These are phyloP conservation scores for Scarus forsteni DNA, from an alignment of 2,797 vertebrate genomes.

Conservation along the genomic window DNA sequence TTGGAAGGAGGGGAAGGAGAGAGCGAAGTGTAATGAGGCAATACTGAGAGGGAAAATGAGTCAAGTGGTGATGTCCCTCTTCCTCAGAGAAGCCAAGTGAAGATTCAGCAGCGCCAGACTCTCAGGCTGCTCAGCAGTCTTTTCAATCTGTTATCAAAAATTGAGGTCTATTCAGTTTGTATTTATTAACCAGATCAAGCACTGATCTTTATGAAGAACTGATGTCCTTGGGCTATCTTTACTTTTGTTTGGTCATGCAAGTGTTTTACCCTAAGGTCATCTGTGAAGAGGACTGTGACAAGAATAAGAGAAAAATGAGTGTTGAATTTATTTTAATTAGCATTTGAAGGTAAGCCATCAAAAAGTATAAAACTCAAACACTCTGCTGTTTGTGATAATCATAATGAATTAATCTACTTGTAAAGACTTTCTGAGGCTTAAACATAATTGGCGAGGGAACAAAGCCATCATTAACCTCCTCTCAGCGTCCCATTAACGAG, in stretches of 20 bases:
- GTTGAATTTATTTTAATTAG: not conserved
- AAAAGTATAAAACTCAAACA: too few relatives aligned
- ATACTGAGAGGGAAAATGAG: constrained; percentile 20
- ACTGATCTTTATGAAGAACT: not conserved
- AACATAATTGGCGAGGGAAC: too few relatives aligned
- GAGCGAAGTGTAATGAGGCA: constrained; percentile 1
- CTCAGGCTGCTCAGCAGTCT: constrained; percentile 32
- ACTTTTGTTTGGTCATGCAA: not conserved
- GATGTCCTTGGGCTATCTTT: not conserved
- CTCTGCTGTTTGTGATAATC: too few relatives aligned
- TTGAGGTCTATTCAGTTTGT: constrained; percentile 22
- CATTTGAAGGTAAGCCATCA: too few relatives aligned
- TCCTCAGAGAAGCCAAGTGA: constrained; percentile 42
- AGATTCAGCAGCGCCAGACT: constrained; percentile 35
- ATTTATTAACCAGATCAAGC: constrained; percentile 5
- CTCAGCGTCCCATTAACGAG: too few relatives aligned
- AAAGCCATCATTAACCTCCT: too few relatives aligned
- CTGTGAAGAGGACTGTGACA: not conserved
- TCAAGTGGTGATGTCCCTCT: constrained; percentile 34
- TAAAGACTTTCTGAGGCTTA: too few relatives aligned
- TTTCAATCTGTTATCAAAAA: constrained; percentile 32
- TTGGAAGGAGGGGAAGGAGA: not conserved
- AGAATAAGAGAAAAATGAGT: not conserved
- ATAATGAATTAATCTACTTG: too few relatives aligned
- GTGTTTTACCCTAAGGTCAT: not conserved